Evolutionary conservation across 2,113 vertebrate genomes (phyloP), one percentile per base, ranked within the genome.

Genomic region (Arothron firmamentum): DNA sequence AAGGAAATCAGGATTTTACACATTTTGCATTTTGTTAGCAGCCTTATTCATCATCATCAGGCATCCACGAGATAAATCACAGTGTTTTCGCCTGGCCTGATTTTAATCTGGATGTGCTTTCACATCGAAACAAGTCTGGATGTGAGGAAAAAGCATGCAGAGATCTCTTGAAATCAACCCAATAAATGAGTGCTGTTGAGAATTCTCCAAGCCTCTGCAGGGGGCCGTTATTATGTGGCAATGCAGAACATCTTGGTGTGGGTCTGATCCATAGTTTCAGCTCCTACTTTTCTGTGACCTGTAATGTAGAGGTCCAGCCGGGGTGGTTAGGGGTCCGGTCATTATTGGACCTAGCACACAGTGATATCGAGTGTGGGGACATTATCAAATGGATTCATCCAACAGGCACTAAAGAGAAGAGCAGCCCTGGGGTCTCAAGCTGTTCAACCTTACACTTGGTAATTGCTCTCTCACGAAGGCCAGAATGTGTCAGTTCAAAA

Each of bases 381-480:
- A 67, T 77, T 75, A 78, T 82, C 66, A 71, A 81, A 72, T 66
- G 60, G 49, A 63, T 71, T 57, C 65, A 43, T 82, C n/a, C 67
- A 60, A 65, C 62, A 58, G 63, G 65, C 71, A 18, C 62, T 67
- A 51, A 78, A 72, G 59, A 73, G 57, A 46, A 31, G 25, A 80
- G 80, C 79, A 82, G 62, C 43, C 61, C 67, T 10, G 8, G 5
- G 75, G 79, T 59, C 63, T 78, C 78, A 81, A 67, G 77, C 84
- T 83, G 80, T 74, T 85, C 73, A 76, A 72, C 78, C 74, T 75
- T 75, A 71, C 56, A 65, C 59, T 79, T 52, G 10, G 75, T 88
- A 88, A 88, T 85, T 85, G 77, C 75, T 79, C 76, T 73, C 71
- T 83, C 77, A 85, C 62, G 47, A 74, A 74, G 72, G 67, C 72